Evolutionary conservation across 2,888 invertebrate species (phyloP).

Genomic region (Drosophila affinis): DNA sequence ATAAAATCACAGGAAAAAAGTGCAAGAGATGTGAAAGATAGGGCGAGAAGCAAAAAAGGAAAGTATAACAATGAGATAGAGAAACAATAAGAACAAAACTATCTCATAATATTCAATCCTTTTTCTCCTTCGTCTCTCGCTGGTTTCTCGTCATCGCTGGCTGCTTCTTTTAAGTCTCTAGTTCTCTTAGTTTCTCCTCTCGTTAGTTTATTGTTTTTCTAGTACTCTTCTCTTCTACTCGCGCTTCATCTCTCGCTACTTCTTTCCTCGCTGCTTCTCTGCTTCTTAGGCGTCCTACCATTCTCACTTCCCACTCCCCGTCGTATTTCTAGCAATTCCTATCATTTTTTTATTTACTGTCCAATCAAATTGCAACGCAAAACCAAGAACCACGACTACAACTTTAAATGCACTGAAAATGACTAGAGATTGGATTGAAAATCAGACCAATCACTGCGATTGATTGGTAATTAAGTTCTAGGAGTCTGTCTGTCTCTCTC

Average conservation of each 20-base stretch:
- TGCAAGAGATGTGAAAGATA: background rate
- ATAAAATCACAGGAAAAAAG: too few relatives aligned
- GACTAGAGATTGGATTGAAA: background rate
- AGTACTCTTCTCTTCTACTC: too few relatives aligned
- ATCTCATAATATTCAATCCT: too few relatives aligned
- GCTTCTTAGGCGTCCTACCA: too few relatives aligned
- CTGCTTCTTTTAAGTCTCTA: too few relatives aligned
- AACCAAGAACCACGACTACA: background rate
- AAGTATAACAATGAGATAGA: background rate
- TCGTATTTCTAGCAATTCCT: background rate
- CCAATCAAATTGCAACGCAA: background rate
- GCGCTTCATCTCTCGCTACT: too few relatives aligned
- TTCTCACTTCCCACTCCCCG: background rate
- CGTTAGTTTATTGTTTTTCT: too few relatives aligned
- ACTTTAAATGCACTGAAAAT: background rate
- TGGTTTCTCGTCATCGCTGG: too few relatives aligned
- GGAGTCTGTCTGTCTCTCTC: background rate
- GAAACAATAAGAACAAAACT: background rate
- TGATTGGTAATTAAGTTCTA: constrained; percentile 50
- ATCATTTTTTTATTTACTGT: background rate
- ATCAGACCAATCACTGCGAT: constrained; percentile 21
- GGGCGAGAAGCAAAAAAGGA: background rate
- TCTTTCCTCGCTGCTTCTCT: too few relatives aligned
- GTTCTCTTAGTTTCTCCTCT: too few relatives aligned
- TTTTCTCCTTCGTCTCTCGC: too few relatives aligned